A percentile compares a stretch with the other conserved stretches of the same genome.
Evolutionary conservation across 2,797 vertebrate species (phyloP).

Genomic region (Manis javanica): DNA sequence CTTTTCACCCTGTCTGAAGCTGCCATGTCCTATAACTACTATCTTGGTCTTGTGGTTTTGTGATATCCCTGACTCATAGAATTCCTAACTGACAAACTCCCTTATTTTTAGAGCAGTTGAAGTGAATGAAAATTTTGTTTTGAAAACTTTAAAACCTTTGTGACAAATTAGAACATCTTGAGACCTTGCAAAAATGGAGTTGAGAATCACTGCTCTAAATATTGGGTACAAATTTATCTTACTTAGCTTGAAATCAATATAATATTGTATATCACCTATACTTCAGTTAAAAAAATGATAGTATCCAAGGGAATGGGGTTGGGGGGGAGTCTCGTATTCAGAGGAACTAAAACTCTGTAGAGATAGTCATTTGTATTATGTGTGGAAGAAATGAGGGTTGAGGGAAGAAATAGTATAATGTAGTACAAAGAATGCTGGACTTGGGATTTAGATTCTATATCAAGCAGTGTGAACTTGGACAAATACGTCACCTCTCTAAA

Average conservation of each 20-base stretch:
- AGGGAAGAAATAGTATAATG: not conserved
- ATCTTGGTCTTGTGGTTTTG: conserved; percentile 48
- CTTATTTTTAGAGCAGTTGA: conserved; percentile 47
- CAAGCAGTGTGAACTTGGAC: not conserved
- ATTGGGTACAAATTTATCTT: not conserved
- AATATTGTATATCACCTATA: too few species aligned
- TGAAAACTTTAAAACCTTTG: conserved; percentile 15
- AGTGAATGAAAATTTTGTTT: conserved; percentile 55
- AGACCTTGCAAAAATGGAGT: not conserved
- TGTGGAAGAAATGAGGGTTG: not conserved
- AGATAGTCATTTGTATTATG: not conserved
- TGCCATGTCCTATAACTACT: not conserved
- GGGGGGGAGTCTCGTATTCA: not conserved
- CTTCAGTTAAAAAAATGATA: too few species aligned
- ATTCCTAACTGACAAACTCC: conserved; percentile 26
- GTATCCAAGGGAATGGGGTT: too few species aligned
- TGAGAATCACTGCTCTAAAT: not conserved
- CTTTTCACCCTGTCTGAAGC: conserved; percentile 14
- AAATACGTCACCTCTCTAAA: conserved; percentile 43
- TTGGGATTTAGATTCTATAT: not conserved
- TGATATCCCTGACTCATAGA: not conserved
- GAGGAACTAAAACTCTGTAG: not conserved
- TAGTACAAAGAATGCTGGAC: not conserved
- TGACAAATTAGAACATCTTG: not conserved
- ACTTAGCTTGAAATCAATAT: not conserved